These are phyloP conservation scores for Myotis vivesi DNA, from an alignment of 2,797 vertebrate genomes.

Conservation along the genomic window DNA sequence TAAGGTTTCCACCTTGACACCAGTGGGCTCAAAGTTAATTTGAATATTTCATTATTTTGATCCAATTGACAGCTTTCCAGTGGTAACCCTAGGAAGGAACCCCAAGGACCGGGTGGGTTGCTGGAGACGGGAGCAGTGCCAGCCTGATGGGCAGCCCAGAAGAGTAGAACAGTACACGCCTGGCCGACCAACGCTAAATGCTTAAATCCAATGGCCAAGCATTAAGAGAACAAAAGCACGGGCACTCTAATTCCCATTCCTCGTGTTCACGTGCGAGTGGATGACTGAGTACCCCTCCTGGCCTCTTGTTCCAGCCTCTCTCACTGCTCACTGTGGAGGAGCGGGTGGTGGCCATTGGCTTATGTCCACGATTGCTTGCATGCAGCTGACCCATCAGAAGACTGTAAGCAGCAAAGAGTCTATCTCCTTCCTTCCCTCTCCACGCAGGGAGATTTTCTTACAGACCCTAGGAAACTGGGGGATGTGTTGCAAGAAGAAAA, in stretches of 20 bases:
- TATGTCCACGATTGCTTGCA: rapidly evolving
- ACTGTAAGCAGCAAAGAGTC: neutral
- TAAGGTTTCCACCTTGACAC: neutral
- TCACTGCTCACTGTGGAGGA: neutral
- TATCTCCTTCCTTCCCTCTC: neutral
- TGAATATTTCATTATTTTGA: conserved; percentile 26
- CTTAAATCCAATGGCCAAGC: neutral
- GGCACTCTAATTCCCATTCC: rapidly evolving
- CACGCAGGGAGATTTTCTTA: neutral
- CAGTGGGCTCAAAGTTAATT: neutral
- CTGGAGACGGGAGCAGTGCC: no score
- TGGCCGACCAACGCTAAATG: rapidly evolving
- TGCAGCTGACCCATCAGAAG: neutral
- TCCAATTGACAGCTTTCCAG: neutral
- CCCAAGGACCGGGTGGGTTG: neutral
- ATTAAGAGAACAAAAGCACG: no score
- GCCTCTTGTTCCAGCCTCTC: neutral
- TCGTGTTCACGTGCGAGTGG: rapidly evolving
- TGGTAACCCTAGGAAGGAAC: neutral
- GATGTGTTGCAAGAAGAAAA: no score
- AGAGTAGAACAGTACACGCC: rapidly evolving
- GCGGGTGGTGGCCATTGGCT: rapidly evolving
- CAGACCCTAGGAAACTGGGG: no score
- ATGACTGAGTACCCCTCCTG: no score
- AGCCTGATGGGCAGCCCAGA: neutral